Evolutionary conservation across 2,888 invertebrate genomes (phyloP).

Genomic region (Atethmia centrago): DNA sequence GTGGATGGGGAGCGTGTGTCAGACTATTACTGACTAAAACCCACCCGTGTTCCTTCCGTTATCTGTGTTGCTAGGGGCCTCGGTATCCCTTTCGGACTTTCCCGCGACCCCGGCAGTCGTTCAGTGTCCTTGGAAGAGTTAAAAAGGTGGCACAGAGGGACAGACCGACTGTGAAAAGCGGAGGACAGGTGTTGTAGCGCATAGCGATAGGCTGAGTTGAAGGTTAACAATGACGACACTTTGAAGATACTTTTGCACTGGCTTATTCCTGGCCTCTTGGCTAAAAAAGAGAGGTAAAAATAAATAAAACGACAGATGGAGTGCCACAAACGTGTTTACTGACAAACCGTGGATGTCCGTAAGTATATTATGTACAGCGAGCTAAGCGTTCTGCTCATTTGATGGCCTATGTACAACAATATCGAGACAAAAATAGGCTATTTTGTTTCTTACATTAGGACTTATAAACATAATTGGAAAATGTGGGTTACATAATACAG

Average conservation of each 20-base stretch:
- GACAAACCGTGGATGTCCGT: conserved; percentile 82
- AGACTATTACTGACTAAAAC: no score
- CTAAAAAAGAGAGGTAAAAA: background rate
- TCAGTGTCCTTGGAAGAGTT: no score
- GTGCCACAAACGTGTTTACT: conserved; percentile 90
- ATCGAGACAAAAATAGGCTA: conserved; percentile 26
- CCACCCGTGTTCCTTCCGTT: no score
- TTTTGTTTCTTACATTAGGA: background rate
- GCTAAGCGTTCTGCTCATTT: conserved; percentile 71
- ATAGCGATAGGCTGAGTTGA: background rate
- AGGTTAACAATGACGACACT: background rate
- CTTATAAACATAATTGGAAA: background rate
- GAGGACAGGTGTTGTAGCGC: background rate
- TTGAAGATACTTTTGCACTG: background rate
- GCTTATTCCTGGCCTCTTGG: background rate
- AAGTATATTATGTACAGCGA: conserved; percentile 82
- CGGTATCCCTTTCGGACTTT: no score
- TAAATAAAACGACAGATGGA: conserved; percentile 74
- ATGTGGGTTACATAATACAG: background rate
- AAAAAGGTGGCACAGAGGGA: background rate
- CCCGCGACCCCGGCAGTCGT: no score
- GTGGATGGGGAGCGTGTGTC: no score
- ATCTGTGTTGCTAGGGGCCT: no score
- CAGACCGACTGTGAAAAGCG: no score
- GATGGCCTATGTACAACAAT: conserved; percentile 36